Evolutionary conservation across 2,797 vertebrate species (phyloP), one percentile per base, ranked within the genome.

Genomic region (Chrysolophus pictus): DNA sequence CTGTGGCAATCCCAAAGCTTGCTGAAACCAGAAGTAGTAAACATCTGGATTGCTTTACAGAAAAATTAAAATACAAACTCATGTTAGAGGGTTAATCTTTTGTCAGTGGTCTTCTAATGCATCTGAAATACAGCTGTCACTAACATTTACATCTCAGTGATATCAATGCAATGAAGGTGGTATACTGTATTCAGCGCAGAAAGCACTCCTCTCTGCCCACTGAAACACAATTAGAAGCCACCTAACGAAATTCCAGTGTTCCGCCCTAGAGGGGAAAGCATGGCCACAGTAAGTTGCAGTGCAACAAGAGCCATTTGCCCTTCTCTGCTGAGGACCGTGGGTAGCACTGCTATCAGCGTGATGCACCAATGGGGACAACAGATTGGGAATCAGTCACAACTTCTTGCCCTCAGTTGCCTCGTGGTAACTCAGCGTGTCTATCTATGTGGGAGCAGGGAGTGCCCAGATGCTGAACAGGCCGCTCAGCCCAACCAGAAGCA

Each of bases 11-110:
- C 76, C 91, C 84, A 68, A 91, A 91, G 77, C 56, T 87, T 86
- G 81, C 76, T 84, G 85, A 87, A 95, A 44, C 19, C 79, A 89
- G 46, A 18, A 69, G 23, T 77, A 82, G 31, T 67, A 91, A 93
- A 83, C 87, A 89, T 47, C 84, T 28, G 82, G 81, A 87, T 37
- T 56, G 42, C 65, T 83, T 94, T 91, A 91, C 46, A 76, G 51
- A 72, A 92, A 76, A 83, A 56, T 26, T 22, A 7, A n/a, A 75
- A 85, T 60, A 59, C 55, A 46, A 49, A 77, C 67, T 49, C 0
- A 2, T 2, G 16, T 8, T 2, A 2, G 28, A 2, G 6, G 16
- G n/a, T 33, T 18, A 62, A 55, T 41, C 49, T 91, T 89, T 85
- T 87, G 78, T 67, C 79, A 80, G 11, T 0, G 9, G 65, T 41